Percentiles rank a stretch among this genome's conserved stretches.
Conservation (phyloP, 2,888 invertebrate genomes). For the Drosophila merina region DNA sequence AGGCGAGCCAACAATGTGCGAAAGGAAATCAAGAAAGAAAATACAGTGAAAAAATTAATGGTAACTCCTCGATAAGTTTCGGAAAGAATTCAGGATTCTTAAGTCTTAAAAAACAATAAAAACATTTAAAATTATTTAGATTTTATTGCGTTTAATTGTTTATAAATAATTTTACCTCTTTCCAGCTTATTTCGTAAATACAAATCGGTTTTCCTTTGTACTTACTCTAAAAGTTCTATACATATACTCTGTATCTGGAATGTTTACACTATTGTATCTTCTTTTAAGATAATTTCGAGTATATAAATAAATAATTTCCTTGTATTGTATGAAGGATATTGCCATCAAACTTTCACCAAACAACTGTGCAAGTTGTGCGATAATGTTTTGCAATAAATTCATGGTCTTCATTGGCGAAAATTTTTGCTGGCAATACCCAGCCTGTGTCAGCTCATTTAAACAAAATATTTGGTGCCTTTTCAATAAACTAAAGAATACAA, state of each 20-base stretch:
- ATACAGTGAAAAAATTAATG: constrained; percentile 19
- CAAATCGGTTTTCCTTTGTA: constrained; percentile 13
- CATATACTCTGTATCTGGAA: constrained; percentile 21
- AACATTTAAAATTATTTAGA: not conserved
- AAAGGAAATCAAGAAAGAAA: constrained; percentile 57
- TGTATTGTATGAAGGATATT: constrained; percentile 4
- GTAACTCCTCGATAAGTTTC: not conserved
- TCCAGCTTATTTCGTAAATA: constrained; percentile 43
- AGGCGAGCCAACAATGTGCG: constrained; percentile 44
- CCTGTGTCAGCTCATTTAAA: constrained; percentile 41
- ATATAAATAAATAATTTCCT: constrained; percentile 40
- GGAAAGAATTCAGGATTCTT: too few relatives aligned
- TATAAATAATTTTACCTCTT: constrained; percentile 40
- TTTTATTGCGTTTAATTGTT: constrained; percentile 18
- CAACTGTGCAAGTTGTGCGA: constrained; percentile 5
- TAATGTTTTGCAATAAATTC: constrained; percentile 7
- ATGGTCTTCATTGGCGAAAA: not conserved
- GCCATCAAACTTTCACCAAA: not conserved
- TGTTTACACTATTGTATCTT: constrained; percentile 2
- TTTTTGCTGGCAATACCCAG: not conserved
- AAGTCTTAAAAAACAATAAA: too few relatives aligned
- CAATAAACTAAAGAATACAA: constrained; percentile 2
- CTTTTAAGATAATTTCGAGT: constrained; percentile 27
- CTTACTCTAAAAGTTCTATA: constrained; percentile 13
- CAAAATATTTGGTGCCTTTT: constrained; percentile 66